These are phyloP conservation scores for Asbolus verrucosus DNA, from an alignment of 1,140 invertebrate genomes.

Conservation along the genomic window DNA sequence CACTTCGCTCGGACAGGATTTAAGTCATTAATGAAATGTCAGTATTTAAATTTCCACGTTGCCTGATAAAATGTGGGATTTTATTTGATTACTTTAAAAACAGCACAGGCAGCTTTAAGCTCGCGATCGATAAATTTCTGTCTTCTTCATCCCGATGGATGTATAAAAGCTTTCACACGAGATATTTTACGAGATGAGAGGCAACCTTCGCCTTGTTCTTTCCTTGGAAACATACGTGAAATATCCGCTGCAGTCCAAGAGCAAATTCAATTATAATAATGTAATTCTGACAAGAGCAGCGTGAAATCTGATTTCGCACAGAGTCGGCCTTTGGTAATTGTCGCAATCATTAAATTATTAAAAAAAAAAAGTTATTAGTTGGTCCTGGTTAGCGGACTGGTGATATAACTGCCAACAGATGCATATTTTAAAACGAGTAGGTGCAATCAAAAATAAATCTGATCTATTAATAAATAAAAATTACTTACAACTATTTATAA, in stretches of 20 bases:
- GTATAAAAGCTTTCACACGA: slow-evolving; percentile 21
- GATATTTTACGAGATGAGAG: slow-evolving; percentile 20
- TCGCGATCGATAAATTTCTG: slow-evolving; percentile 24
- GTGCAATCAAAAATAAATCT: too few relatives aligned
- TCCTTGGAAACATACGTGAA: background rate
- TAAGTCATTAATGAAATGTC: background rate
- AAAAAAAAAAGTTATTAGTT: too few relatives aligned
- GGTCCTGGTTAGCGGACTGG: too few relatives aligned
- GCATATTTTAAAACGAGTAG: too few relatives aligned
- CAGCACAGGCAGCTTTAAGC: background rate
- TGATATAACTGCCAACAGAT: too few relatives aligned
- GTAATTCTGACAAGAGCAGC: too few relatives aligned
- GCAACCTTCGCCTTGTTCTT: slow-evolving; percentile 1
- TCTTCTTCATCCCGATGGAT: slow-evolving; percentile 11
- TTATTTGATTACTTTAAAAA: slow-evolving; percentile 4
- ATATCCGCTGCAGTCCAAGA: background rate
- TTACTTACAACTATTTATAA: too few relatives aligned
- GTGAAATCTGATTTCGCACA: too few relatives aligned
- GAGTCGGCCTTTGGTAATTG: too few relatives aligned
- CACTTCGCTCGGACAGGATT: too few relatives aligned
- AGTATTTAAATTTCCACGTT: background rate
- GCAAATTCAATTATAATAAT: too few relatives aligned
- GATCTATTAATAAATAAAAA: too few relatives aligned
- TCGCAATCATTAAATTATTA: slow-evolving; percentile 29
- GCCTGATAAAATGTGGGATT: slow-evolving; percentile 3